These are phyloP conservation scores for Drosophila grimshawi DNA, from an alignment of 1,140 invertebrate species.

Conservation along the genomic window DNA sequence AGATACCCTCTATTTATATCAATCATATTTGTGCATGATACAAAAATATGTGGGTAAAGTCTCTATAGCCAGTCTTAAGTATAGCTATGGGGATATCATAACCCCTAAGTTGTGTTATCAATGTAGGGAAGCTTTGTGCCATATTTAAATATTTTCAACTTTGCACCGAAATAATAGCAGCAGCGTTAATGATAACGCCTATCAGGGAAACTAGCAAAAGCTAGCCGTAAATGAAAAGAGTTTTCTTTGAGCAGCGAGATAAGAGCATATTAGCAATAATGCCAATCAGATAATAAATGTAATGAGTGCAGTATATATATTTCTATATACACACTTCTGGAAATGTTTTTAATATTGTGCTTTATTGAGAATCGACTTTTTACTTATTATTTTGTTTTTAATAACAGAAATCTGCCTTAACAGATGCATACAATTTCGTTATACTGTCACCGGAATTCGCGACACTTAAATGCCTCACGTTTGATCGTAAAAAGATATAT, in stretches of 20 bases:
- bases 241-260: neutral
- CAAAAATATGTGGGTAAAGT: neutral
- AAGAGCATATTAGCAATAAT: neutral
- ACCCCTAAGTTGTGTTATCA: conserved; percentile 1
- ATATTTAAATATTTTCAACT: neutral
- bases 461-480: conserved; percentile 71
- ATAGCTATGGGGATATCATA: neutral
- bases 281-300: neutral
- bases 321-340: too few relatives aligned
- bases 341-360: conserved; percentile 42
- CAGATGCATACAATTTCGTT: conserved; percentile 52
- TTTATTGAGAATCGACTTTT: conserved; percentile 71
- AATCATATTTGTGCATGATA: too few relatives aligned
- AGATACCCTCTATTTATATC: too few relatives aligned
- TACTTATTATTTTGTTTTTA: conserved; percentile 30
- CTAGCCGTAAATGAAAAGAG: conserved; percentile 15
- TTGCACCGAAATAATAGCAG: neutral
- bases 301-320: neutral
- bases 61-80: neutral
- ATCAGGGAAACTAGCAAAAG: conserved; percentile 48
- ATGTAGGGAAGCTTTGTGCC: neutral
- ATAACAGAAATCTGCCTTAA: conserved; percentile 50
- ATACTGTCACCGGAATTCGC: conserved; percentile 79
- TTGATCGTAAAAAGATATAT: conserved; percentile 34
- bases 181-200: conserved; percentile 50